Evolutionary conservation across 1,140 invertebrate genomes (phyloP).

Genomic region (Drosophila rhopaloa): DNA sequence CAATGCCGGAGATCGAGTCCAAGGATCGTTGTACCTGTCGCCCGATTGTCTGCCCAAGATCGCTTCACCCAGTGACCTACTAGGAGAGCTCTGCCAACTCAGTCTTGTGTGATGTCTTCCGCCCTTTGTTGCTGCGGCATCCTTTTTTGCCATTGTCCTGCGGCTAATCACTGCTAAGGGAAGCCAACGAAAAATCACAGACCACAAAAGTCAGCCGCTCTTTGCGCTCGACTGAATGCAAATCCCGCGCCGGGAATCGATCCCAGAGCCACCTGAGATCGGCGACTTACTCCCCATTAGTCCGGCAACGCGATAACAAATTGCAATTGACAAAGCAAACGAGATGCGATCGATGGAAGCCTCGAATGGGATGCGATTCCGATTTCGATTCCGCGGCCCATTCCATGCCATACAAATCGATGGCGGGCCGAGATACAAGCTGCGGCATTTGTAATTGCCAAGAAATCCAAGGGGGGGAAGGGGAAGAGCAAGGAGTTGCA

Average conservation of each 20-base stretch:
- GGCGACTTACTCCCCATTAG: constrained; percentile 39
- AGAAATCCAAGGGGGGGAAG: constrained; percentile 24
- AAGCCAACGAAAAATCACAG: constrained; percentile 25
- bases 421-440: constrained; percentile 76
- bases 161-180: constrained; percentile 33
- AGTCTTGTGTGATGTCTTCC: constrained; percentile 54
- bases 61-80: constrained; percentile 68
- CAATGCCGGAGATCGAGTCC: constrained; percentile 12
- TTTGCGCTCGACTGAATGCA: constrained; percentile 28
- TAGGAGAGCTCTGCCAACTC: constrained; percentile 25
- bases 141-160: constrained; percentile 48
- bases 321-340: constrained; percentile 82
- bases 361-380: constrained; percentile 62
- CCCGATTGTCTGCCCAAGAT: constrained; percentile 62
- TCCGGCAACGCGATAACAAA: constrained; percentile 74
- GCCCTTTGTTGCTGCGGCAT: constrained; percentile 44
- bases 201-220: constrained; percentile 48
- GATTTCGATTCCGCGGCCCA: constrained; percentile 51
- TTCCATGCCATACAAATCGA: constrained; percentile 70
- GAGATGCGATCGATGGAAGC: constrained; percentile 47
- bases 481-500: not conserved
- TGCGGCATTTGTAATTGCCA: constrained; percentile 78
- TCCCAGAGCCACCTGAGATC: constrained; percentile 38
- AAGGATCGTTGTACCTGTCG: constrained; percentile 61
- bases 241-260: constrained; percentile 45